Conservation (phyloP, 2,888 invertebrate genomes). For the Oligia strigilis region DNA sequence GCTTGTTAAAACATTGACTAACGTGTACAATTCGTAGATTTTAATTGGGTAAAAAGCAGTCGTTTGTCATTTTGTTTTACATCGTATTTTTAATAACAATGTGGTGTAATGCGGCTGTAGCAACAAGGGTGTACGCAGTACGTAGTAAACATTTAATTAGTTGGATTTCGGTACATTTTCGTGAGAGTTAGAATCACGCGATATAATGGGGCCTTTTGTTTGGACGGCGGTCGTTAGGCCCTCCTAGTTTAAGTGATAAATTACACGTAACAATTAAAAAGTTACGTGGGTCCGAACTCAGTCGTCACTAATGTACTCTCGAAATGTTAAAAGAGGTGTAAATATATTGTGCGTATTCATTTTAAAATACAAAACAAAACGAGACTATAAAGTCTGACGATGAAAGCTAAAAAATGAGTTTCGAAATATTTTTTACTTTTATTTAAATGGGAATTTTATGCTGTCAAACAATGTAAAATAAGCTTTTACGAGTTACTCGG, state of each 20-base stretch:
- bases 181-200: constrained; percentile 80
- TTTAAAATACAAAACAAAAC: constrained; percentile 39
- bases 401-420: constrained; percentile 39
- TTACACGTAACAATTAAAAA: constrained; percentile 76
- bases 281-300: constrained; percentile 61
- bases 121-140: constrained; percentile 71
- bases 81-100: constrained; percentile 64
- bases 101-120: constrained; percentile 48
- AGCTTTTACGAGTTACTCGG: constrained; percentile 24
- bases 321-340: constrained; percentile 57
- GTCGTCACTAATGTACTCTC: constrained; percentile 62
- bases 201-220: constrained; percentile 78
- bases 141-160: constrained; percentile 86
- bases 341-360: constrained; percentile 46
- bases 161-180: constrained; percentile 79
- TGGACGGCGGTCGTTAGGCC: constrained; percentile 69
- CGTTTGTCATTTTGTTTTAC: constrained; percentile 70
- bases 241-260: constrained; percentile 79
- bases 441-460: constrained; percentile 17
- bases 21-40: constrained; percentile 54
- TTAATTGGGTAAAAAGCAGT: constrained; percentile 69
- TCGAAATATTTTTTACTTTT: neutral
- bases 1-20: constrained; percentile 50
- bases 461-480: constrained; percentile 31
- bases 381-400: constrained; percentile 18